Evolutionary conservation across 2,888 invertebrate genomes (phyloP).

Genomic region (Cacoxenus indagator): DNA sequence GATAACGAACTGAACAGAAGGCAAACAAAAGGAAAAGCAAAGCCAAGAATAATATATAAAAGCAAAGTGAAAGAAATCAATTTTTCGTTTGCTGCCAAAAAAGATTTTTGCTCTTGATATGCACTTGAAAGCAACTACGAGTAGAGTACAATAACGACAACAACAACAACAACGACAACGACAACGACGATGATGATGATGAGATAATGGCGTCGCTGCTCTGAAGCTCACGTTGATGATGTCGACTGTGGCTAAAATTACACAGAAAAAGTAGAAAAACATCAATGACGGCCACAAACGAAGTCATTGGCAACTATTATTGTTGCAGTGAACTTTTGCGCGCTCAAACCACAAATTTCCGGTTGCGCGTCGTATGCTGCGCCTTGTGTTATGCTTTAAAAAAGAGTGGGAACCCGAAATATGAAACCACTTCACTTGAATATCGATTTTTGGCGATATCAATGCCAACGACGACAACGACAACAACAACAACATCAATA

Average conservation of each 20-base stretch:
- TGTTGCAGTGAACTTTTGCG: neutral
- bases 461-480: neutral
- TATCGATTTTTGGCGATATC: slow-evolving; percentile 22
- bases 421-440: slow-evolving; percentile 26
- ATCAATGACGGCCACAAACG: neutral
- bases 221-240: neutral
- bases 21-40: neutral
- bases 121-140: slow-evolving; percentile 2
- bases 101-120: slow-evolving; percentile 18
- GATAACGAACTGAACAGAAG: no score
- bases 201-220: neutral
- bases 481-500: neutral
- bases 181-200: neutral
- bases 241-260: neutral
- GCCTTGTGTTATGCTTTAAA: neutral
- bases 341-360: neutral
- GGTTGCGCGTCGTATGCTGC: neutral
- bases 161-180: neutral
- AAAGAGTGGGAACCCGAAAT: slow-evolving; percentile 15
- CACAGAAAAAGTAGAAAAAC: neutral
- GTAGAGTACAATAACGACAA: slow-evolving; percentile 46
- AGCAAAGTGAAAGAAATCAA: slow-evolving; percentile 20
- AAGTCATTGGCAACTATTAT: neutral
- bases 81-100: slow-evolving; percentile 18
- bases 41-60: neutral